Percentiles rank a stretch among this genome's conserved stretches.
These are phyloP conservation scores for Xiphophorus hellerii DNA, from an alignment of 2,113 vertebrate genomes.

Conservation along the genomic window DNA sequence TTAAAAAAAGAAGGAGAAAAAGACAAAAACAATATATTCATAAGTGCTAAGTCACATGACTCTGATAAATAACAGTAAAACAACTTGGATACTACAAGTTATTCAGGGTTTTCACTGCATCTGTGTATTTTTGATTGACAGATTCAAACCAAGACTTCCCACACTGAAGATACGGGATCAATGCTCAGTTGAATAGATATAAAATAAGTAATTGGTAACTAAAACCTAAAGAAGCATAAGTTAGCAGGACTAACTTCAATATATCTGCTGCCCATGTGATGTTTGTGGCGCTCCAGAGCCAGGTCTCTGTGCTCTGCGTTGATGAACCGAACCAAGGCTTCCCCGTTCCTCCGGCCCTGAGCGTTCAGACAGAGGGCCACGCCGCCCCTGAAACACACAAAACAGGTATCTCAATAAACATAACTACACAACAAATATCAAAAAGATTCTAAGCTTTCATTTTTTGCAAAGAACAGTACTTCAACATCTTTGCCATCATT, in stretches of 20 bases:
- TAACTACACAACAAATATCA: not conserved
- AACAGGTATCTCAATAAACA: not conserved
- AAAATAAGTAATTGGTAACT: not conserved
- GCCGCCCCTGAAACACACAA: constrained; percentile 84
- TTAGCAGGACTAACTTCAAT: constrained; percentile 84
- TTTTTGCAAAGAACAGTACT: not conserved
- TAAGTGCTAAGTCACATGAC: not conserved
- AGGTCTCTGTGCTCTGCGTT: constrained; percentile 92
- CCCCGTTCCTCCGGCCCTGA: constrained; percentile 94
- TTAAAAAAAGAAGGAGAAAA: not conserved
- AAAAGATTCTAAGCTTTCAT: not conserved
- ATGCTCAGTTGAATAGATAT: not conserved
- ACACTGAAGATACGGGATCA: too few species aligned
- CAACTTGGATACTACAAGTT: not conserved
- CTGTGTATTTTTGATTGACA: too few species aligned
- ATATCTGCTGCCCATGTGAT: constrained; percentile 97
- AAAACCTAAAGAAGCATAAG: not conserved
- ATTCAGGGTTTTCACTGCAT: too few species aligned
- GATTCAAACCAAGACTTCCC: too few species aligned
- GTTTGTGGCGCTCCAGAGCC: constrained; percentile 93
- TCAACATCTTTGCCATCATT: not conserved
- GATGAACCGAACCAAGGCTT: constrained; percentile 93
- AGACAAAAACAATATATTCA: not conserved
- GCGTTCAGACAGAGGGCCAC: constrained; percentile 95
- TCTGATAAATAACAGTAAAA: not conserved